Conservation (phyloP, 2,113 vertebrate species). For the Apistogramma diplotaenia region DNA sequence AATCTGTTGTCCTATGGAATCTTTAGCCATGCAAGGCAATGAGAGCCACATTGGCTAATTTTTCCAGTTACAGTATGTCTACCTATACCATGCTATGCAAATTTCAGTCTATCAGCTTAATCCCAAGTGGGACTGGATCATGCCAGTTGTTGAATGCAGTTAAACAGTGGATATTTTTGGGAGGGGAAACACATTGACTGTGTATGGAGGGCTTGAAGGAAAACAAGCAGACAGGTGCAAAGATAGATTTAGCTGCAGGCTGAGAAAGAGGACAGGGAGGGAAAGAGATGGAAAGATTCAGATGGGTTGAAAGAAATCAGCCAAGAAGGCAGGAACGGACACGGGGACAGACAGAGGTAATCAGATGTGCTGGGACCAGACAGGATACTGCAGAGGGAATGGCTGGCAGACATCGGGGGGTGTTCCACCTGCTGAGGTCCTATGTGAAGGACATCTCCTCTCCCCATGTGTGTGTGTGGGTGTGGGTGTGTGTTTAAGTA, state of each 20-base stretch:
- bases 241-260: constrained; percentile 22
- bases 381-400: constrained; percentile 26
- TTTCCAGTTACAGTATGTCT: neutral
- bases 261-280: neutral
- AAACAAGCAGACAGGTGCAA: constrained; percentile 6
- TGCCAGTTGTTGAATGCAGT: neutral
- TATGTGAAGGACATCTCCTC: constrained; percentile 45
- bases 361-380: constrained; percentile 47
- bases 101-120: neutral
- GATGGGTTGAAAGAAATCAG: constrained; percentile 29
- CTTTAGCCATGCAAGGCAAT: neutral
- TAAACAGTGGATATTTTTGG: neutral
- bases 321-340: constrained; percentile 13
- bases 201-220: neutral
- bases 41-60: neutral
- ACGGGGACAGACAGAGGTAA: constrained; percentile 13
- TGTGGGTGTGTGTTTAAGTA: neutral
- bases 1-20: neutral
- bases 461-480: neutral
- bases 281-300: neutral
- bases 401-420: constrained; percentile 20
- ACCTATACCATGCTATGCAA: neutral
- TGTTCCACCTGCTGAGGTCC: constrained; percentile 46
- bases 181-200: neutral
- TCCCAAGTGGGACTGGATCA: neutral